Base-by-base conservation (phyloP, 2,113 vertebrate species). In the Dipodomys ordii region DNA sequence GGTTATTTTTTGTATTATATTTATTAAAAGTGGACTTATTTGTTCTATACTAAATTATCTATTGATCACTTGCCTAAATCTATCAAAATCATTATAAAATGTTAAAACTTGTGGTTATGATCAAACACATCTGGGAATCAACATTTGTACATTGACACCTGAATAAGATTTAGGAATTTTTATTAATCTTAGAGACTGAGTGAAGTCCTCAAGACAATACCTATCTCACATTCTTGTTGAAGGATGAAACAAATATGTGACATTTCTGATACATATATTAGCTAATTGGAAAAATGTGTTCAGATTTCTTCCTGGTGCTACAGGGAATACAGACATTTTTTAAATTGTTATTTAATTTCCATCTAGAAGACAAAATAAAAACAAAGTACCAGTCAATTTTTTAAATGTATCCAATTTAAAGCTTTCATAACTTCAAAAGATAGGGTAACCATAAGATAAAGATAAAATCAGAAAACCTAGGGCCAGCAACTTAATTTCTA, bases 321-420 rank as follows among this genome's bases (percentile, higher is more conserved):
- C 12, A 53, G n/a, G 53, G 35, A 46, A 88, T 68, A 79, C 23
- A 53, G 68, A 87, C 32, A 57, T 67, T 60, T 57, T 81, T 62
- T 85, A 57, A 32, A 30, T 16, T 44, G 25, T 76, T 76, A 84
- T 74, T 90, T 87, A 74, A 81, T 60, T 94, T 92, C 23, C 53
- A 83, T 79, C 16, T 76, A 22, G 53, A 71, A 90, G 80, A 11
- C 78, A 57, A 68, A 79, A 69, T 71, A 90, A 72, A 12, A 74
- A 49, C 4, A 79, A 30, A 76, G 39, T 78, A 8, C 46, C 57
- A 90, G 46, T 80, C 67, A 83, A 89, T 62, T 68, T 64, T 91
- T 15, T 62, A 89, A n/a, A 39, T 1, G 57, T 71, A 65, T 35
- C 39, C 25, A 90, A 46, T 30, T 22, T 49, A 71, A 80, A 79